A percentile compares a stretch with the other conserved stretches of the same genome.
phyloP scores from a whole-genome alignment of 2,888 invertebrate genomes.

The Megamerina dolium region DNA sequence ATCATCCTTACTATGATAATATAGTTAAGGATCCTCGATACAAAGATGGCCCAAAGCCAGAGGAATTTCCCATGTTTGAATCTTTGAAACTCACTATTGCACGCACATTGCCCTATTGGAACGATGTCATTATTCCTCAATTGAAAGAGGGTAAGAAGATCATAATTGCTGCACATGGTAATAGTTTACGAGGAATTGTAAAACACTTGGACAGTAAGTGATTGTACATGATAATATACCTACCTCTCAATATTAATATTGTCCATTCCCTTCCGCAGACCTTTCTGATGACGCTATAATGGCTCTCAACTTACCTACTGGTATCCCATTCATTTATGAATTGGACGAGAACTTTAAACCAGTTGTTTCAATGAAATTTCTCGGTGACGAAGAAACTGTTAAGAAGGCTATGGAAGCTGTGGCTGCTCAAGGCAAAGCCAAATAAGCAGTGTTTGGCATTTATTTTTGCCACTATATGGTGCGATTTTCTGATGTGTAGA shows the following conservation, averaged over 20 bases:
- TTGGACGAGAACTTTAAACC: slow-evolving; percentile 71
- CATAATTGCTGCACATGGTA: slow-evolving; percentile 83
- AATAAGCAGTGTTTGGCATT: slow-evolving; percentile 54
- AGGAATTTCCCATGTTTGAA: slow-evolving; percentile 79
- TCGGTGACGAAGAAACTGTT: slow-evolving; percentile 76
- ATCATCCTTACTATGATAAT: slow-evolving; percentile 68
- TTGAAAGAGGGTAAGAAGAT: slow-evolving; percentile 76
- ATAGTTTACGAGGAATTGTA: slow-evolving; percentile 80
- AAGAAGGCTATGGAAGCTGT: slow-evolving; percentile 76
- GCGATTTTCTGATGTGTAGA: neutral
- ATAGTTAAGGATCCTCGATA: slow-evolving; percentile 77
- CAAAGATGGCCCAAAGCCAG: slow-evolving; percentile 64
- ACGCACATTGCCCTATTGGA: slow-evolving; percentile 84
- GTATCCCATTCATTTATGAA: slow-evolving; percentile 76
- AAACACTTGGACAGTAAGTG: slow-evolving; percentile 77
- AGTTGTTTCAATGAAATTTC: slow-evolving; percentile 69
- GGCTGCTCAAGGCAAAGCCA: slow-evolving; percentile 67
- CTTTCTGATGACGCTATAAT: slow-evolving; percentile 71
- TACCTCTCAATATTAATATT: no score
- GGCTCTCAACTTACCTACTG: slow-evolving; percentile 72
- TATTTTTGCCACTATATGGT: neutral
- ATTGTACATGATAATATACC: no score
- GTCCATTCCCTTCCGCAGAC: slow-evolving; percentile 48
- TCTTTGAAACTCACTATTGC: slow-evolving; percentile 78
- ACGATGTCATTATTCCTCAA: slow-evolving; percentile 68